Evolutionary conservation across 2,888 invertebrate genomes (phyloP).

Genomic region (Julus scandinavius): DNA sequence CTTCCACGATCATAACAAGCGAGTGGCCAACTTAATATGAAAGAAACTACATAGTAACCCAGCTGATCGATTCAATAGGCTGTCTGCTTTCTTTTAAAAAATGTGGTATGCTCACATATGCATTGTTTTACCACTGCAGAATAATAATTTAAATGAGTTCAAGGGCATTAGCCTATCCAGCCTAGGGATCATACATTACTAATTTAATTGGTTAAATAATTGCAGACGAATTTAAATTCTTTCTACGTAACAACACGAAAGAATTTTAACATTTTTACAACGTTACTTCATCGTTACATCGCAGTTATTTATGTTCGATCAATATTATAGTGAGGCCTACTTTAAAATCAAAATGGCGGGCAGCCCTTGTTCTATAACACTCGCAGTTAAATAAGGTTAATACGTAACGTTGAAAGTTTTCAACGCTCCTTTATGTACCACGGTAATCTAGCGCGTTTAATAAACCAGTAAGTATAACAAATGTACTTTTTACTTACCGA

Average conservation of each 20-base stretch:
- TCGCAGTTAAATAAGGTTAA: neutral
- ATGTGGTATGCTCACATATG: neutral
- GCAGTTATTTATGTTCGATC: constrained; percentile 3
- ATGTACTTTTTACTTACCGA: neutral
- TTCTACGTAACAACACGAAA: neutral
- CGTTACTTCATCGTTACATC: neutral
- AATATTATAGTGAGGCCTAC: neutral
- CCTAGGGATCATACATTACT: neutral
- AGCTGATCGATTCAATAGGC: too few relatives aligned
- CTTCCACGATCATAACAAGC: neutral
- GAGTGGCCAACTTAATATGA: neutral
- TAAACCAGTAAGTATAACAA: neutral
- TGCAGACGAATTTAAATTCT: neutral
- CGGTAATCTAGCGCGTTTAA: neutral
- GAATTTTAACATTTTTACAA: neutral
- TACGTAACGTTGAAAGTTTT: neutral
- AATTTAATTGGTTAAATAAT: neutral
- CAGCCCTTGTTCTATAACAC: constrained; percentile 7
- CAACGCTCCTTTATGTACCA: neutral
- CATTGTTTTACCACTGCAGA: neutral
- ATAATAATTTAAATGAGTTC: constrained; percentile 6
- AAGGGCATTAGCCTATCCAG: neutral
- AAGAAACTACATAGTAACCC: too few relatives aligned
- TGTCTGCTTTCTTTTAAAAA: neutral
- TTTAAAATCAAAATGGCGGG: constrained; percentile 33